Percentiles rank a stretch among this genome's conserved stretches.
Evolutionary conservation across 1,140 invertebrate species (phyloP).

Genomic region (Manduca sexta): DNA sequence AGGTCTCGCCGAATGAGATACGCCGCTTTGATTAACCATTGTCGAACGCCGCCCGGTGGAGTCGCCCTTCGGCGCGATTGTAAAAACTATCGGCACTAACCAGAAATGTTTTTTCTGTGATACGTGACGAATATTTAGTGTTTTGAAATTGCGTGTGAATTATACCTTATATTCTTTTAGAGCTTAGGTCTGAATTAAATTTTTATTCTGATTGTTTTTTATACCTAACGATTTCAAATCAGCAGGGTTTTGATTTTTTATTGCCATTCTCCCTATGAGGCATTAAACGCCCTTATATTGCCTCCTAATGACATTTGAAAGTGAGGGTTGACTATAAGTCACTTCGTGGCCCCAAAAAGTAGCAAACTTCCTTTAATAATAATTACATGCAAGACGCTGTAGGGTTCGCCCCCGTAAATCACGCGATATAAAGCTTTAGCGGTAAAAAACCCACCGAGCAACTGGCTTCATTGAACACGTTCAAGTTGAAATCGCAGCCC

Average conservation of each 20-base stretch:
- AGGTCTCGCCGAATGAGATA: slow-evolving; percentile 60
- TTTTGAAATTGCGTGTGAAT: too few relatives aligned
- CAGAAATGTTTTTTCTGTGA: too few relatives aligned
- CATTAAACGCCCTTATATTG: slow-evolving; percentile 37
- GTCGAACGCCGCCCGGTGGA: slow-evolving; percentile 39
- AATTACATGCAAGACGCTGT: slow-evolving; percentile 46
- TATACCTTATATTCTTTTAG: too few relatives aligned
- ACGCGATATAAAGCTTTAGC: slow-evolving; percentile 40
- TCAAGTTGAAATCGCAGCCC: slow-evolving; percentile 7
- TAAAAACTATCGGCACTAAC: too few relatives aligned
- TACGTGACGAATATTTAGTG: too few relatives aligned
- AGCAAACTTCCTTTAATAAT: slow-evolving; percentile 45
- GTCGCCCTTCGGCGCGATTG: slow-evolving; percentile 14
- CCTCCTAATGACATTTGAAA: slow-evolving; percentile 36
- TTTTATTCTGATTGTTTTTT: too few relatives aligned
- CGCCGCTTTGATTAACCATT: slow-evolving; percentile 66
- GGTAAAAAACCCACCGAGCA: slow-evolving; percentile 8
- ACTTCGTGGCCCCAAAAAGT: slow-evolving; percentile 40
- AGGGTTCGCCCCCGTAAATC: slow-evolving; percentile 37
- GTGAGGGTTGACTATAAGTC: slow-evolving; percentile 37
- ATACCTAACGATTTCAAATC: too few relatives aligned
- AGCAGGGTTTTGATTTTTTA: slow-evolving; percentile 23
- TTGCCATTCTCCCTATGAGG: slow-evolving; percentile 19
- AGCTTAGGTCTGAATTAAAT: too few relatives aligned
- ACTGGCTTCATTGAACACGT: background rate